Evolutionary conservation across 2,113 vertebrate species (phyloP).

Genomic region (Prolemur simus): DNA sequence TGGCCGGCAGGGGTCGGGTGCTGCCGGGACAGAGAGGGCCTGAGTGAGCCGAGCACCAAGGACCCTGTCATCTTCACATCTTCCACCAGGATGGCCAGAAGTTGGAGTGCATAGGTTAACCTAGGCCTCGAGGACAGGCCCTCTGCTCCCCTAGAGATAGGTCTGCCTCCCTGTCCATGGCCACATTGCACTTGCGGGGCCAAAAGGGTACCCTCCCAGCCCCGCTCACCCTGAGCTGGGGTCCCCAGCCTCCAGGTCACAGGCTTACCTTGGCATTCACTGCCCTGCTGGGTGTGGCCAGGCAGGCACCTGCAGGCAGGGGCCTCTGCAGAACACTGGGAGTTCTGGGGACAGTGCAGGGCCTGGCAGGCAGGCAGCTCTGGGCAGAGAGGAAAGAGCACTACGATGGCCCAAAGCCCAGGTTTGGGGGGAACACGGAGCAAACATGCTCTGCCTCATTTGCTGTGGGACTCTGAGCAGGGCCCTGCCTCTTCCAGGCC

Average conservation of each 20-base stretch:
- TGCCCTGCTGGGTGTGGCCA: slow-evolving; percentile 81
- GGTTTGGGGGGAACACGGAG: not conserved
- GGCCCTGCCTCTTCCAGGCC: not conserved
- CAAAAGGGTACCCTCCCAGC: not conserved
- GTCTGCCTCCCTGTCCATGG: not conserved
- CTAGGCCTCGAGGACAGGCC: not conserved
- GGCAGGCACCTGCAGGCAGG: slow-evolving; percentile 88
- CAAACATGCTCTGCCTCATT: not conserved
- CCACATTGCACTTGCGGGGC: not conserved
- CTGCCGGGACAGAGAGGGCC: slow-evolving; percentile 66
- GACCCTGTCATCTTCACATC: not conserved
- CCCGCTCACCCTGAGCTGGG: not conserved
- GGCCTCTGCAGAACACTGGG: slow-evolving; percentile 83
- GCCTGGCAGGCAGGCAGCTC: slow-evolving; percentile 85
- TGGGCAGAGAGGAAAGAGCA: slow-evolving; percentile 76
- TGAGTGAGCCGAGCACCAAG: not conserved
- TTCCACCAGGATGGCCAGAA: not conserved
- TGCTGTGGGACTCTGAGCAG: not conserved
- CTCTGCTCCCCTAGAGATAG: not conserved
- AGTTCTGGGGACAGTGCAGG: slow-evolving; percentile 82
- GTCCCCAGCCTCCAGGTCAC: rapidly evolving
- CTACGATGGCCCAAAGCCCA: not conserved
- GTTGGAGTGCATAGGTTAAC: not conserved
- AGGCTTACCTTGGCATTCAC: slow-evolving; percentile 80
- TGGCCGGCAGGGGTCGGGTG: slow-evolving; percentile 82